Conservation (phyloP, 2,888 invertebrate species). For the Dicranocentrus wangi region DNA sequence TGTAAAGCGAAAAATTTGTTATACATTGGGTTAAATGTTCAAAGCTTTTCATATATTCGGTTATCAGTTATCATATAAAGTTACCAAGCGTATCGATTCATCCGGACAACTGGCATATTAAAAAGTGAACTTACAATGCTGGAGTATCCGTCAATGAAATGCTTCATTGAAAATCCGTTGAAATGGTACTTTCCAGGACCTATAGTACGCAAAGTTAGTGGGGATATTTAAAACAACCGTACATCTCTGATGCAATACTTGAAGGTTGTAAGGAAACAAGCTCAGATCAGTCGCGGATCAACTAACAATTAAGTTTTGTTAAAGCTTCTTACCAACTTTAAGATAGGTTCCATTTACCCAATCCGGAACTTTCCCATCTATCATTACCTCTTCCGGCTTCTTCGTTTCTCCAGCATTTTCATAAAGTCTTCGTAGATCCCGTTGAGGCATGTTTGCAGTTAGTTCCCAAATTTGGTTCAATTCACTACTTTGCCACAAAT, state of each 20-base stretch:
- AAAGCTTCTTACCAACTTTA: constrained; percentile 61
- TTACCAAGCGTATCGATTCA: no score
- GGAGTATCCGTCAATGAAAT: constrained; percentile 77
- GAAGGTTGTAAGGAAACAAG: no score
- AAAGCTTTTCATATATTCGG: not conserved
- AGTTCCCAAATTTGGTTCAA: not conserved
- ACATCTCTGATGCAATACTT: no score
- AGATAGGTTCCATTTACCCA: constrained; percentile 66
- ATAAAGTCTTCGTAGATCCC: constrained; percentile 62
- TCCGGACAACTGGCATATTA: no score
- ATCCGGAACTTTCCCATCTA: constrained; percentile 62
- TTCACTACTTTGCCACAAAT: not conserved
- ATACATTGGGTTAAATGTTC: no score
- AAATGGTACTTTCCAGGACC: constrained; percentile 77
- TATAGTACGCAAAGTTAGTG: no score
- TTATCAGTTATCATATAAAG: not conserved
- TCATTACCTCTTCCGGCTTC: constrained; percentile 53
- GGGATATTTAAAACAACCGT: no score
- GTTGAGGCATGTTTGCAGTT: constrained; percentile 44
- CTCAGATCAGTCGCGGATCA: no score
- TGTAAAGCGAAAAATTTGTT: no score
- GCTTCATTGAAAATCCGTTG: constrained; percentile 75
- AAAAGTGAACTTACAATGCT: constrained; percentile 73
- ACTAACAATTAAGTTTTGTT: no score
- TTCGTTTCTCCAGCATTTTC: constrained; percentile 63